Percentiles rank a stretch among this genome's conserved stretches.
Conservation (phyloP, 2,888 invertebrate species). For the Crioceris asparagi region DNA sequence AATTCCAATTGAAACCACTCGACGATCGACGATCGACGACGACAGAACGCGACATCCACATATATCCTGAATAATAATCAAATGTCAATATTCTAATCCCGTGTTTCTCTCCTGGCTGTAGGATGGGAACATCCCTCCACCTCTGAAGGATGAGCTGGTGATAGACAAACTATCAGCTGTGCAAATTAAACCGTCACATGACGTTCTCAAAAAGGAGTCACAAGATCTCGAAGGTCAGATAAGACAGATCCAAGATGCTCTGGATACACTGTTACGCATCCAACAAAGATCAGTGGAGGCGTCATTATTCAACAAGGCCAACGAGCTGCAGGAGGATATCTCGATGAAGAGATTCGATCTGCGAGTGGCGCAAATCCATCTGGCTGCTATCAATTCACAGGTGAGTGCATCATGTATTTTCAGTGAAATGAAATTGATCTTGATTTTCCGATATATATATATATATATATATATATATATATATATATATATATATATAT, state of each 20-base stretch:
- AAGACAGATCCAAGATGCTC: constrained; percentile 74
- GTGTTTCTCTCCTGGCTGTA: too few species aligned
- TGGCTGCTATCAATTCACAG: constrained; percentile 84
- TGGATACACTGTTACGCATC: constrained; percentile 72
- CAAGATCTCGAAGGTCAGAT: constrained; percentile 67
- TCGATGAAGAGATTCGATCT: constrained; percentile 90
- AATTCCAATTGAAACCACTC: too few species aligned
- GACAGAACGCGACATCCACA: too few species aligned
- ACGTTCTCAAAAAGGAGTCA: constrained; percentile 73
- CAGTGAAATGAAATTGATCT: background rate
- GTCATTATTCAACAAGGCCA: constrained; percentile 82
- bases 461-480: background rate
- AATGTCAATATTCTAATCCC: too few species aligned
- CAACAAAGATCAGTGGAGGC: constrained; percentile 70
- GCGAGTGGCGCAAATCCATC: constrained; percentile 80
- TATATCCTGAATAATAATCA: too few species aligned
- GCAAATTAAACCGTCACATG: constrained; percentile 62
- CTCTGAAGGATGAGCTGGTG: constrained; percentile 73
- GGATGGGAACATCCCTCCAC: constrained; percentile 62
- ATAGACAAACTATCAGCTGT: constrained; percentile 63
- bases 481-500: background rate
- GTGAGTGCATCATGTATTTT: constrained; percentile 40
- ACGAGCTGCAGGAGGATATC: constrained; percentile 91
- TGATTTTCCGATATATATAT: background rate
- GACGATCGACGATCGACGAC: too few species aligned